Evolutionary conservation across 2,888 invertebrate genomes (phyloP).

Genomic region (Drosophila quinaria): DNA sequence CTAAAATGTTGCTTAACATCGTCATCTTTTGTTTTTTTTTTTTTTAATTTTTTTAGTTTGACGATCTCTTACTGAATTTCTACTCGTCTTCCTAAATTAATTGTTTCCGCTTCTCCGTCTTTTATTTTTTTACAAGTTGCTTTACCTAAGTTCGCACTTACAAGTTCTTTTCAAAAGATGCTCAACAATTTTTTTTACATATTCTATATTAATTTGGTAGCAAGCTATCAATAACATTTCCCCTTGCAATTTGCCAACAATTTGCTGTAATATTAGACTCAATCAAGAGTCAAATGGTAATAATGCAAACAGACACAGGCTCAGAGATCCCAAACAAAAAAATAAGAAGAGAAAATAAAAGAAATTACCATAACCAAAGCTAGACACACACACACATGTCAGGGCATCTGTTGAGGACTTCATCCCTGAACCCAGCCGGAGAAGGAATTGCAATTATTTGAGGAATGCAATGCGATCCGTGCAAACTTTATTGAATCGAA

Average conservation of each 20-base stretch:
- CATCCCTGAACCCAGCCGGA: background rate
- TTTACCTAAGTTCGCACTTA: too few relatives aligned
- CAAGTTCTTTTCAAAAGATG: too few relatives aligned
- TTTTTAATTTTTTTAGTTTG: too few relatives aligned
- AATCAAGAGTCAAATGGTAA: constrained; percentile 73
- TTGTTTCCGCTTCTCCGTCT: too few relatives aligned
- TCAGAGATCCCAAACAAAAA: constrained; percentile 4
- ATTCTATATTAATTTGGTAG: background rate
- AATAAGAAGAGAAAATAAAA: constrained; percentile 24
- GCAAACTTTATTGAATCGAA: constrained; percentile 66
- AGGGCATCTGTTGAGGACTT: constrained; percentile 26
- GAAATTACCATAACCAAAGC: constrained; percentile 72
- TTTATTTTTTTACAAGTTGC: too few relatives aligned
- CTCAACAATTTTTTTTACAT: background rate
- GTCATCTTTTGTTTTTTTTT: too few relatives aligned
- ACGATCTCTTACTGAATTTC: too few relatives aligned
- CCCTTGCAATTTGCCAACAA: constrained; percentile 66
- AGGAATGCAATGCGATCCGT: constrained; percentile 70
- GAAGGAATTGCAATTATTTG: constrained; percentile 74
- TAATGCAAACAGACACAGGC: constrained; percentile 59
- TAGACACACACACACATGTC: constrained; percentile 46
- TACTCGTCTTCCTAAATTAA: too few relatives aligned
- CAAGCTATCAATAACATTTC: constrained; percentile 24
- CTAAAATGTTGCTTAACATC: too few relatives aligned
- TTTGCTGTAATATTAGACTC: constrained; percentile 69